A percentile compares a stretch with the other conserved stretches of the same genome.
Evolutionary conservation across 1,140 invertebrate genomes (phyloP).

Genomic region (Arion vulgaris): DNA sequence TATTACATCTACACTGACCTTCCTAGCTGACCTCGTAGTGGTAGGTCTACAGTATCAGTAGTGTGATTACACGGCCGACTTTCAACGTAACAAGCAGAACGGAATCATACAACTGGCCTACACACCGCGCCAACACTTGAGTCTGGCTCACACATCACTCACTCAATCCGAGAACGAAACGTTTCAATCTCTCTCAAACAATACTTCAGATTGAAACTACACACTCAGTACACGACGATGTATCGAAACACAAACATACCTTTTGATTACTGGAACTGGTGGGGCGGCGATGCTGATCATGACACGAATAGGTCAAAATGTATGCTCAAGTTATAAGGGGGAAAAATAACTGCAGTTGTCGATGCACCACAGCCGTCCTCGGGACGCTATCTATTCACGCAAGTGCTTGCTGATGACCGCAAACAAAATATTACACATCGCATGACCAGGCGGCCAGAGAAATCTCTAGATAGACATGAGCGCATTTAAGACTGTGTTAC

Average conservation of each 20-base stretch:
- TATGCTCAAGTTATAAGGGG: background rate
- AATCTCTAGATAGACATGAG: background rate
- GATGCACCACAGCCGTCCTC: background rate
- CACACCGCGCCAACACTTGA: background rate
- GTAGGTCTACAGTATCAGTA: background rate
- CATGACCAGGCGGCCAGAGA: background rate
- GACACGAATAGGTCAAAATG: background rate
- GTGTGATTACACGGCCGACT: background rate
- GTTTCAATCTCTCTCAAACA: background rate
- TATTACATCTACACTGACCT: slow-evolving; percentile 1
- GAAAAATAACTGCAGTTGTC: background rate
- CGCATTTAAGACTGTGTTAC: slow-evolving; percentile 5
- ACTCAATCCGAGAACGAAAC: background rate
- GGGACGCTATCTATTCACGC: slow-evolving; percentile 3
- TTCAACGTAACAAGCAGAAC: background rate
- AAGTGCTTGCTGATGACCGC: background rate
- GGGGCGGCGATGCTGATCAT: slow-evolving; percentile 1
- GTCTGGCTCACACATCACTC: background rate
- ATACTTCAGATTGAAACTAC: background rate
- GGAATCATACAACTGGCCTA: background rate
- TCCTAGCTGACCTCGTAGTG: background rate
- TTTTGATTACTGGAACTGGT: background rate
- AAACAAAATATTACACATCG: slow-evolving; percentile 10
- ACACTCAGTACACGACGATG: background rate
- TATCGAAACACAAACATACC: background rate